These are phyloP conservation scores for Myotis planiceps DNA, from an alignment of 2,797 vertebrate species.

Conservation along the genomic window DNA sequence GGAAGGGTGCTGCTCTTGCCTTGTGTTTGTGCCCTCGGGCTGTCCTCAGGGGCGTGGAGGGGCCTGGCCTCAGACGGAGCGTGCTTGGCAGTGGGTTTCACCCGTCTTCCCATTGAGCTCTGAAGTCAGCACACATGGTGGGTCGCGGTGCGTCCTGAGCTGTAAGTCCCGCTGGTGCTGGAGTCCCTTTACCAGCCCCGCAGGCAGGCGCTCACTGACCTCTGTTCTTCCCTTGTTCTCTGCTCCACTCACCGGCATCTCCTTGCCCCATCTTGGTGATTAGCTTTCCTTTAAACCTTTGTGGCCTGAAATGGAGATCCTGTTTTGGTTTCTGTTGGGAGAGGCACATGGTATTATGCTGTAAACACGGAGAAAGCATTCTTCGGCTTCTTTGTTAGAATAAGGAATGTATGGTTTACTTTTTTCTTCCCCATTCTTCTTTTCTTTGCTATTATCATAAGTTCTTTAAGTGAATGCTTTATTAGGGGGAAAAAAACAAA, in stretches of 20 bases:
- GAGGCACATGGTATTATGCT: not conserved
- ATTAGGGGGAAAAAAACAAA: not conserved
- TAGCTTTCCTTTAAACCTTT: not conserved
- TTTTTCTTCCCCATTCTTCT: constrained; percentile 4
- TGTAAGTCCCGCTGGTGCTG: not conserved
- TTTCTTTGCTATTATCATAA: not conserved
- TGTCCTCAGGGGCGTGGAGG: not conserved
- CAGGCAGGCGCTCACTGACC: not conserved
- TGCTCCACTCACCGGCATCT: not conserved
- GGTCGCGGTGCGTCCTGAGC: not conserved
- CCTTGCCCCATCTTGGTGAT: not conserved
- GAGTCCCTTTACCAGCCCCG: not conserved
- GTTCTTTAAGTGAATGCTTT: not conserved
- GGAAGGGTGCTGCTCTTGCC: not conserved
- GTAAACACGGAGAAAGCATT: not conserved
- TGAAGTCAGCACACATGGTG: not conserved
- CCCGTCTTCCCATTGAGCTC: too few relatives aligned
- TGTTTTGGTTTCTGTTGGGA: not conserved
- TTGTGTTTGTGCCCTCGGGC: not conserved
- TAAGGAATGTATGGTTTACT: not conserved
- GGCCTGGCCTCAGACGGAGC: not conserved
- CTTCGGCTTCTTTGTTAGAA: not conserved
- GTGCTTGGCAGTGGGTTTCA: not conserved
- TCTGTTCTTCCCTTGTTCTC: not conserved
- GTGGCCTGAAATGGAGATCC: not conserved